Evolutionary conservation across 2,888 invertebrate genomes (phyloP), one percentile per base, ranked within the genome.

Genomic region (Malacosoma neustria): DNA sequence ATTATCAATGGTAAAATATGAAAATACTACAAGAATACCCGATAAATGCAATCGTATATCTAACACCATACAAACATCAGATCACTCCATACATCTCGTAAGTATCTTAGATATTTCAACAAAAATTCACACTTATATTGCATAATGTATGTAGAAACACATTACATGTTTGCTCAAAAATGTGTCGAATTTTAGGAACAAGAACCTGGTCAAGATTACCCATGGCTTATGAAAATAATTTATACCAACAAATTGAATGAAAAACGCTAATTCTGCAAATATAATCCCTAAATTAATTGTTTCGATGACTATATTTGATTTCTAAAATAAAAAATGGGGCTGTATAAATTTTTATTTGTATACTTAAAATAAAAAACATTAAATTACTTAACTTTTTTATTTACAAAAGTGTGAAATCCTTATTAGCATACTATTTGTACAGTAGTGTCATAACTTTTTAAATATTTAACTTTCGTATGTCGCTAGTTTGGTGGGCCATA

Each of bases 401-500:
- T 63, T 61, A 56, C 51, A 64, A 46, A 53, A 48, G 37, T 49
- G 40, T 41, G 48, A 48, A 50, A 51, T 42, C 43, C 5, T 22
- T 55, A 59, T 61, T 57, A 52, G 59, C 51, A 61, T 34, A 45
- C 34, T 46, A 42, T 37, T 51, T 42, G 37, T 51, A 58, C 49
- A 54, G 14, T 50, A 43, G 42, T 22, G 37, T 36, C 38, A 38
- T 40, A 43, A 39, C 41, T 39, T 37, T 35, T 34, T 7, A 30
- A 12, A 36, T 31, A 22, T 40, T 42, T 22, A 22, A 22, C 22
- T 7, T 5, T 22, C 22, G 5, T 7, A 42, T 30, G 30, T 48
- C 40, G 34, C 67, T 59, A 77, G 50, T 72, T 72, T 11, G 82
- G 79, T 34, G 60, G 48, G 30, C 84, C 84, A 39, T 84, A 84